phyloP scores from a whole-genome alignment of 2,888 invertebrate species.

The Andrena haemorrhoa region DNA sequence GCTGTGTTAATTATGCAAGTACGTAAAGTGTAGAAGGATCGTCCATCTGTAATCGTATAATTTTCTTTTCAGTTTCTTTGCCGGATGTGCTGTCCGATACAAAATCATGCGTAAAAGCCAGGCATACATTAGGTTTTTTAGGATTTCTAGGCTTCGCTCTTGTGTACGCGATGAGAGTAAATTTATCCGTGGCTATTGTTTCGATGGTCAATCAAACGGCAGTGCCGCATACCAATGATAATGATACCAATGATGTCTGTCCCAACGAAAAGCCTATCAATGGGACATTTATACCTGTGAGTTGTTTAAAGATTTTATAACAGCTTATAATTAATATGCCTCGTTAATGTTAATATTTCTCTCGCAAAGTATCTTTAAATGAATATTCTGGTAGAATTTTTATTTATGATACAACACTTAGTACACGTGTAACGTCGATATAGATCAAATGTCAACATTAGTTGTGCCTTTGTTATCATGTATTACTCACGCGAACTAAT shows the following conservation, averaged over 20 bases:
- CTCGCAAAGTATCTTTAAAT: background rate
- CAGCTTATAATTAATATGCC: background rate
- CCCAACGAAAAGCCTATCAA: conserved; percentile 84
- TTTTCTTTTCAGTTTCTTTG: conserved; percentile 69
- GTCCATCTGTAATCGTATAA: background rate
- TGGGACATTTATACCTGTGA: conserved; percentile 77
- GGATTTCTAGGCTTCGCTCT: conserved; percentile 95
- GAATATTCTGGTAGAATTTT: background rate
- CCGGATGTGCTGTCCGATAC: conserved; percentile 85
- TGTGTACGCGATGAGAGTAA: conserved; percentile 96
- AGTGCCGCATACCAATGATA: conserved; percentile 86
- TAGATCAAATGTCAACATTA: conserved; percentile 43
- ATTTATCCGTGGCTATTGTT: conserved; percentile 96
- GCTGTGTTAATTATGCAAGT: background rate
- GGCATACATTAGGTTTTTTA: conserved; percentile 92
- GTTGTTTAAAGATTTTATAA: conserved; percentile 19
- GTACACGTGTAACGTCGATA: conserved; percentile 9
- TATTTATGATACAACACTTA: background rate
- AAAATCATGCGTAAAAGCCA: conserved; percentile 89
- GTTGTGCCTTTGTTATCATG: conserved; percentile 43
- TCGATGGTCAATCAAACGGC: conserved; percentile 95
- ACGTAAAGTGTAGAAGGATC: background rate
- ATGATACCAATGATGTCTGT: conserved; percentile 88
- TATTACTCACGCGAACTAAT: conserved; percentile 67
- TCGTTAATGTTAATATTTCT: background rate